Percentiles rank a stretch among this genome's conserved stretches.
Evolutionary conservation across 2,113 vertebrate species (phyloP).

Genomic region (Cyanistes caeruleus): DNA sequence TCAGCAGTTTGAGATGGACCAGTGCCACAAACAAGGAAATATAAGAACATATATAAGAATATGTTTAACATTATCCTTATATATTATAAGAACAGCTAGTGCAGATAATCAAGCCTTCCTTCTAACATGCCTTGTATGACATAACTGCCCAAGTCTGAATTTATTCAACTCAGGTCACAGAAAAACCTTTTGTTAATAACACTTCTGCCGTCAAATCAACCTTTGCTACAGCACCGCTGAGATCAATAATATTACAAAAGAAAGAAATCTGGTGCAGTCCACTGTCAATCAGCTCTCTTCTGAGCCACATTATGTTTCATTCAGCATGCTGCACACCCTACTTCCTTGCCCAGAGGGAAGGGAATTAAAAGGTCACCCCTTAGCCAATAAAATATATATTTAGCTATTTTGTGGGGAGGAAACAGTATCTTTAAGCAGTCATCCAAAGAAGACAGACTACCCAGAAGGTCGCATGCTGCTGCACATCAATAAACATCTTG

Average conservation of each 20-base stretch:
- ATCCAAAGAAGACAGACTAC: conserved; percentile 27
- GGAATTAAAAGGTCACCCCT: conserved; percentile 63
- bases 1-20: background rate
- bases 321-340: conserved; percentile 9
- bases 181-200: background rate
- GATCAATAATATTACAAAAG: background rate
- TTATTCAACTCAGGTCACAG: background rate
- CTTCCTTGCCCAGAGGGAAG: conserved; percentile 19
- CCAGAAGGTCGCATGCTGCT: background rate
- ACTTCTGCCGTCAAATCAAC: background rate
- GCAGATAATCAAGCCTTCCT: background rate
- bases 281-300: conserved; percentile 1
- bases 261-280: background rate
- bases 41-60: background rate
- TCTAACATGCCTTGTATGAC: background rate
- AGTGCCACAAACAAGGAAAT: background rate
- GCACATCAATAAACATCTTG: conserved; percentile 51
- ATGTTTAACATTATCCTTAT: background rate
- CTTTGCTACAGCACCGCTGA: background rate
- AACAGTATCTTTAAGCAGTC: conserved; percentile 36
- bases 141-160: background rate
- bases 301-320: conserved; percentile 10
- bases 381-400: conserved; percentile 48
- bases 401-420: conserved; percentile 14
- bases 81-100: background rate